phyloP scores from a whole-genome alignment of 1,140 invertebrate genomes.

The Zaprionus ornatus region DNA sequence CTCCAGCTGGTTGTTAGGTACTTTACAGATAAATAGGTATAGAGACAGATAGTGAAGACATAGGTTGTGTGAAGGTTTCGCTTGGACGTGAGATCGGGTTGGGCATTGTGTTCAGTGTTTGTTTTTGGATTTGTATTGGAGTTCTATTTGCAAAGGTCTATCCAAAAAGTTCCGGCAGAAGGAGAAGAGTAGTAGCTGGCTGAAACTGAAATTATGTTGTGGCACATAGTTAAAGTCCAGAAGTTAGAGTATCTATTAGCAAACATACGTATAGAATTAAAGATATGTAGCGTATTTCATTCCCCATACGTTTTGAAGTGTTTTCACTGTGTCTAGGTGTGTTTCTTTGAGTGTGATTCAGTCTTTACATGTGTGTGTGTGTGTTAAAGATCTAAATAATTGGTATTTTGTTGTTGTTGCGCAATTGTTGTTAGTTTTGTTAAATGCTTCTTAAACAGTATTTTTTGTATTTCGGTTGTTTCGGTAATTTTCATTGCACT shows the following conservation, averaged over 20 bases:
- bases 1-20: conserved; percentile 30
- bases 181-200: conserved; percentile 45
- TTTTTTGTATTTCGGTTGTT: conserved; percentile 40
- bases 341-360: conserved; percentile 6
- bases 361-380: conserved; percentile 26
- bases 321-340: conserved; percentile 1
- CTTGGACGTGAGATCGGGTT: conserved; percentile 28
- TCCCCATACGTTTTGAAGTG: conserved; percentile 52
- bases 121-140: conserved; percentile 32
- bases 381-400: conserved; percentile 64
- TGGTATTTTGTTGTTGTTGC: conserved; percentile 65
- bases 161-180: conserved; percentile 61
- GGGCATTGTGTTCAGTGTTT: not conserved
- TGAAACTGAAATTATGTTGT: conserved; percentile 55
- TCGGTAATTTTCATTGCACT: conserved; percentile 69
- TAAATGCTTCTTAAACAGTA: conserved; percentile 21
- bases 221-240: conserved; percentile 58
- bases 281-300: conserved; percentile 55
- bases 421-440: conserved; percentile 44
- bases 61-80: conserved; percentile 27
- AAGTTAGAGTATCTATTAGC: conserved; percentile 65
- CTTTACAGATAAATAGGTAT: conserved; percentile 39
- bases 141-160: conserved; percentile 59
- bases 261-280: conserved; percentile 69
- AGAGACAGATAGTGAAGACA: conserved; percentile 21